Percentiles rank a stretch among this genome's conserved stretches.
phyloP scores from a whole-genome alignment of 2,113 vertebrate species.

The Pluvianellus socialis region DNA sequence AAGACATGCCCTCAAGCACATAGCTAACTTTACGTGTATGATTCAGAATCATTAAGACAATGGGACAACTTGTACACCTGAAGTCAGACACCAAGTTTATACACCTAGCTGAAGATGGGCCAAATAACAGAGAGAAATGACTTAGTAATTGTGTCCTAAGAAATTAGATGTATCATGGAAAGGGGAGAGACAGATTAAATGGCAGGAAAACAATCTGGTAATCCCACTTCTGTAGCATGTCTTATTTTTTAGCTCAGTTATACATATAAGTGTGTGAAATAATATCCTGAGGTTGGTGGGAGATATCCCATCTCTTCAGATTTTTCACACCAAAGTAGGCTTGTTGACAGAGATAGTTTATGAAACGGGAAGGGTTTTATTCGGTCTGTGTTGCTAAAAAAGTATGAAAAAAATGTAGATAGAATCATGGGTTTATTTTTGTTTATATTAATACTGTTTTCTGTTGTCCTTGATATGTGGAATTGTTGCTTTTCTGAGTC shows the following conservation, averaged over 20 bases:
- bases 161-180: not conserved
- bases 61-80: not conserved
- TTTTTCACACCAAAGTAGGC: not conserved
- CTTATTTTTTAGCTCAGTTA: not conserved
- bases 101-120: not conserved
- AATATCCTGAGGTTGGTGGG: not conserved
- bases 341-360: not conserved
- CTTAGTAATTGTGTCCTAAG: not conserved
- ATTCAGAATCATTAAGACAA: conserved; percentile 27
- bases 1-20: conserved; percentile 4
- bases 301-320: not conserved
- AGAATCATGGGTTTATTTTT: conserved; percentile 1
- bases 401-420: conserved; percentile 25
- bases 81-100: not conserved
- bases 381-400: not conserved
- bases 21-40: not conserved
- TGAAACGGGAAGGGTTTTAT: not conserved
- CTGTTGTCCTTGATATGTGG: conserved; percentile 9
- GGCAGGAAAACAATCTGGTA: not conserved
- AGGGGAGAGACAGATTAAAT: not conserved
- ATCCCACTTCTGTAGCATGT: not conserved
- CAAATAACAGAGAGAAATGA: not conserved
- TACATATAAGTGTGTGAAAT: not conserved
- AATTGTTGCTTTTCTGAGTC: conserved; percentile 36
- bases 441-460: conserved; percentile 38